These are phyloP conservation scores for Ophion costatus DNA, from an alignment of 2,888 invertebrate genomes.

Conservation along the genomic window DNA sequence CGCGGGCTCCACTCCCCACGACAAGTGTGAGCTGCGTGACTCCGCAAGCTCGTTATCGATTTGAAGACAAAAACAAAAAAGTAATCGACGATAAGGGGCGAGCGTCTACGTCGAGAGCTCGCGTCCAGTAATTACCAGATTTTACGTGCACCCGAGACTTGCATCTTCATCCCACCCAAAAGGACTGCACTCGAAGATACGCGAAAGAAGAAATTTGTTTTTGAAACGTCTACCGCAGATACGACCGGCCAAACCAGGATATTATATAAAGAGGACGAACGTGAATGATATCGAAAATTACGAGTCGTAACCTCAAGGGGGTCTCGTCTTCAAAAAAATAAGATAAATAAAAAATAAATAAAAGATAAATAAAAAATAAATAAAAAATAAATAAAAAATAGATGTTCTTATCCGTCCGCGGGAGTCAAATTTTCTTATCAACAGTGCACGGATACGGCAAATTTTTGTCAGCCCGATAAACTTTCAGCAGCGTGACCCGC, in stretches of 20 bases:
- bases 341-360: constrained; percentile 11
- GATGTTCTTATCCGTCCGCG: constrained; percentile 20
- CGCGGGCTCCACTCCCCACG: background rate
- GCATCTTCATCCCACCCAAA: constrained; percentile 10
- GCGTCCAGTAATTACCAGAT: background rate
- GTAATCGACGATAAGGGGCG: background rate
- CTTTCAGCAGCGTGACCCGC: constrained; percentile 1
- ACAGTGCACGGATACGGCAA: constrained; percentile 52
- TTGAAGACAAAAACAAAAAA: background rate
- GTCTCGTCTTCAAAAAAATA: background rate
- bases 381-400: constrained; percentile 7
- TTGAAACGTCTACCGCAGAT: constrained; percentile 10
- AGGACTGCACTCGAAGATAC: background rate
- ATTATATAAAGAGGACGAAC: background rate
- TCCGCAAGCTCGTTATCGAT: background rate
- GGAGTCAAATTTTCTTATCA: constrained; percentile 44
- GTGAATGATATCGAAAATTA: background rate
- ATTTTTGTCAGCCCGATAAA: constrained; percentile 40
- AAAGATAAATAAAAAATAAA: constrained; percentile 10
- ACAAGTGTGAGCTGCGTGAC: background rate
- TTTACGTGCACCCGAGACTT: background rate
- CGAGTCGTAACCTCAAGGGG: constrained; percentile 8
- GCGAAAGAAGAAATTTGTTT: background rate
- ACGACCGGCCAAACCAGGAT: background rate
- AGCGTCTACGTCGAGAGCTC: background rate